Base-by-base conservation (phyloP, 2,797 vertebrate species). In the Gymnoscopelus braueri region DNA sequence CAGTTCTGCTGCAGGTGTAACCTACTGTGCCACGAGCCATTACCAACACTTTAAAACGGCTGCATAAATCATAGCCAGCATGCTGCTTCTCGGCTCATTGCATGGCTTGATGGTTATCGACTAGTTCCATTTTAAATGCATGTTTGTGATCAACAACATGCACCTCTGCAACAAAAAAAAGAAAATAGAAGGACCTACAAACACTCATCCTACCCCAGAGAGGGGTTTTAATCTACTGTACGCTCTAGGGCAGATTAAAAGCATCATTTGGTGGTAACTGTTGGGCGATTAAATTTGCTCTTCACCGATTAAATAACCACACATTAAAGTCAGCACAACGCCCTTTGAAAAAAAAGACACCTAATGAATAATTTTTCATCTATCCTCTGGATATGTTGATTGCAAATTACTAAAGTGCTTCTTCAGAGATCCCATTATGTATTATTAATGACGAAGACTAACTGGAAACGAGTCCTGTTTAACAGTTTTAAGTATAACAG, bases 321-420 rank as follows among this genome's bases (percentile, higher is more conserved):
- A 73, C 64, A 55, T 67, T 76, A 69, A 72, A 63, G 29, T 66
- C 55, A 54, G 48, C 70, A 59, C 19, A 23, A 47, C 44, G 23
- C 55, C 49, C 53, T 35, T 2, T 19, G 57, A 51, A 29, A 29
- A 32, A 29, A 65, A 10, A 12, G 4, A 32, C 15, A 19, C 57
- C n/a, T 61, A 69, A 75, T 72, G 65, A 80, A 76, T 71, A 72
- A 79, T 44, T 60, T 80, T 58, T 78, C 54, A 75, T 72, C 53
- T 56, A 65, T 66, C 69, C 63, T 4, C 2, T 62, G 73, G 78
- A 74, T 67, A 56, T 73, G 67, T 74, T 81, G 70, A 81, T 75
- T 69, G 68, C 58, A 60, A 77, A 65, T 72, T 15, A 61, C 60
- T 67, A 63, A 63, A 75, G 69, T 54, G 50, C 67, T 66, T 52